Evolutionary conservation across 2,797 vertebrate genomes (phyloP), one percentile per base, ranked within the genome.

Genomic region (Scarus forsteni): DNA sequence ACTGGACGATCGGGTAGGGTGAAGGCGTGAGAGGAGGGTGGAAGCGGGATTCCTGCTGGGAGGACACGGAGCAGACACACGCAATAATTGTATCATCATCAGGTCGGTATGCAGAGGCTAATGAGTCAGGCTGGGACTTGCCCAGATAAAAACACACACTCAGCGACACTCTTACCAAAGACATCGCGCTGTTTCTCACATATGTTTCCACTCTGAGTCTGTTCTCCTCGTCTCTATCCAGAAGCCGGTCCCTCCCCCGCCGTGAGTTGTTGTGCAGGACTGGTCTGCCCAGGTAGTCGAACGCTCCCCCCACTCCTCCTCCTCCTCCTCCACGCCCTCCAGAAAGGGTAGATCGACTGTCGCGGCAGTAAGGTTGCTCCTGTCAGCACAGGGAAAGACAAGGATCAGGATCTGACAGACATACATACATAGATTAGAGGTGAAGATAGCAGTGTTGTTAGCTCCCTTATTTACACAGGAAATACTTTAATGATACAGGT

Each of bases 341-440:
- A 0, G 96, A 97, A 68, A 97, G 80, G 0, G 97, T 97, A 15
- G 97, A 98, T 72, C 94, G 95, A 58, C 97, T 98, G 80, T 95
- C 94, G 10, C 89, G 83, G 66, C 79, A 91, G 60, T 80, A 88
- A 16, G 88, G 64, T 19, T 76, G 89, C 10, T 95, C 94, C 93
- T 94, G 81, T 75, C 53, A 13, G 55, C 2, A 1, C 42, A 60
- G 55, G 39, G 18, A 78, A 44, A 49, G 5, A 79, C 14, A 50
- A 10, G 6, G 34, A 46, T 83, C 44, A 77, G 53, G 15, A 35
- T 49, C 51, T 27, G 27, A 27, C 27, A 27, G 27, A 27, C 27
- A 27, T 27, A 27, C 49, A 40, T 27, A 44, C 8, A 51, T 18
- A 15, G 50, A 60, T 57, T 0, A 1, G 35, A 10, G 43, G 1